phyloP scores from a whole-genome alignment of 2,888 invertebrate genomes.

The Helicoverpa assulta region DNA sequence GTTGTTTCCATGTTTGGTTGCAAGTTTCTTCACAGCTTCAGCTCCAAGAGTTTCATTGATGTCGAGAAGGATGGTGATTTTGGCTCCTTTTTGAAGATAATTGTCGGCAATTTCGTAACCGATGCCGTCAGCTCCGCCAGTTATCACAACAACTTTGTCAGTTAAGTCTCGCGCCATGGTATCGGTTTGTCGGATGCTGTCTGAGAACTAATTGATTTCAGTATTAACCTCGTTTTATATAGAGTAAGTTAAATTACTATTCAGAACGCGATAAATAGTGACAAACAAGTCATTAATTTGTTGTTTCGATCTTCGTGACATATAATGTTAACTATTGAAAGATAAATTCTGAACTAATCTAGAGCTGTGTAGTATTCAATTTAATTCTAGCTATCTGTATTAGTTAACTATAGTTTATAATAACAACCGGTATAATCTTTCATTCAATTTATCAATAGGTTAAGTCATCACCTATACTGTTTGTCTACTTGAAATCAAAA shows the following conservation, averaged over 20 bases:
- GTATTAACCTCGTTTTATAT: constrained; percentile 22
- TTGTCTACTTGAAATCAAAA: too few relatives aligned
- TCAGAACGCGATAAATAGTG: constrained; percentile 26
- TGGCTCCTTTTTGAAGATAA: constrained; percentile 81
- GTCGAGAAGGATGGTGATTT: constrained; percentile 69
- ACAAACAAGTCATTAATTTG: constrained; percentile 47
- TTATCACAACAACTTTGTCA: constrained; percentile 73
- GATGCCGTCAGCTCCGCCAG: constrained; percentile 88
- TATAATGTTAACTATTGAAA: constrained; percentile 4
- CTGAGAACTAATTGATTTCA: constrained; percentile 12
- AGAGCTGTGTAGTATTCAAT: neutral
- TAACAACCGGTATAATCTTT: neutral
- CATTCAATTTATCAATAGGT: neutral
- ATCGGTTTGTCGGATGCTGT: constrained; percentile 10
- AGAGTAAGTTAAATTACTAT: neutral
- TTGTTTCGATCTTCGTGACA: constrained; percentile 22
- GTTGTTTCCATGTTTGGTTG: constrained; percentile 79
- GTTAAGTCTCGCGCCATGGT: constrained; percentile 60
- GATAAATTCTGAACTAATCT: constrained; percentile 3
- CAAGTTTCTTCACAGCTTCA: constrained; percentile 79
- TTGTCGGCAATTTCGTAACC: constrained; percentile 83
- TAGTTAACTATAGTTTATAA: neutral
- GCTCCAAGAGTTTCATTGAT: constrained; percentile 74
- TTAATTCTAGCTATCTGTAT: neutral
- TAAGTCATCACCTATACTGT: too few relatives aligned